Evolutionary conservation across 2,797 vertebrate species (phyloP).

Genomic region (Spheniscus humboldti): DNA sequence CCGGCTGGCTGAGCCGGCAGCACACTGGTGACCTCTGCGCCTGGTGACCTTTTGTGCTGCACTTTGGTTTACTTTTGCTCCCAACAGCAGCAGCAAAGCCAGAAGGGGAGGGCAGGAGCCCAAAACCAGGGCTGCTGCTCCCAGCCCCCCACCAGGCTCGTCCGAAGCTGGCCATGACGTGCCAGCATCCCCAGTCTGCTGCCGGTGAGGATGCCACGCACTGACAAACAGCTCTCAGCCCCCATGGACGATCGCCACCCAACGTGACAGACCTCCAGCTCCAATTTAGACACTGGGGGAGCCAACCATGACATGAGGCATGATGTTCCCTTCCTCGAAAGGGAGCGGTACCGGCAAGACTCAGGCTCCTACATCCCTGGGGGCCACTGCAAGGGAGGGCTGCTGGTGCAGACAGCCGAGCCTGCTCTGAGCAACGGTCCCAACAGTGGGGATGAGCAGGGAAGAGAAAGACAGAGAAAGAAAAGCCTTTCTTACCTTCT

Average conservation of each 20-base stretch:
- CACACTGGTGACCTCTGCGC: background rate
- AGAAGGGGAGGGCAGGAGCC: background rate
- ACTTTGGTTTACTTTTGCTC: constrained; percentile 12
- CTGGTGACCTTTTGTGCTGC: constrained; percentile 8
- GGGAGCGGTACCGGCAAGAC: background rate
- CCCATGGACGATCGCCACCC: background rate
- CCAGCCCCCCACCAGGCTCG: background rate
- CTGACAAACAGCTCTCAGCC: background rate
- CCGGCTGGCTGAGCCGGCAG: background rate
- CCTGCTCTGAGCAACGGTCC: background rate
- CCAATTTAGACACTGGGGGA: background rate
- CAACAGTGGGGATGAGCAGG: background rate
- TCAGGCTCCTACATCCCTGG: background rate
- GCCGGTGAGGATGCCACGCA: background rate
- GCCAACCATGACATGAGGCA: background rate
- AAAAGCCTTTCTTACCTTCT: constrained; percentile 85
- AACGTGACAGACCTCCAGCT: background rate
- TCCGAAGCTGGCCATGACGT: accelerated
- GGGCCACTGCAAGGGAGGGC: background rate
- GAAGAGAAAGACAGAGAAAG: background rate
- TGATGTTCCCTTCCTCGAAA: background rate
- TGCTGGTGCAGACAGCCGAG: background rate
- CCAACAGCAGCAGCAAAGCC: background rate
- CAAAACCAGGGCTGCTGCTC: background rate
- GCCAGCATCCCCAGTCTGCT: background rate